A percentile compares a stretch with the other conserved stretches of the same genome.
Conservation (phyloP, 2,797 vertebrate species). For the Macropodus opercularis region DNA sequence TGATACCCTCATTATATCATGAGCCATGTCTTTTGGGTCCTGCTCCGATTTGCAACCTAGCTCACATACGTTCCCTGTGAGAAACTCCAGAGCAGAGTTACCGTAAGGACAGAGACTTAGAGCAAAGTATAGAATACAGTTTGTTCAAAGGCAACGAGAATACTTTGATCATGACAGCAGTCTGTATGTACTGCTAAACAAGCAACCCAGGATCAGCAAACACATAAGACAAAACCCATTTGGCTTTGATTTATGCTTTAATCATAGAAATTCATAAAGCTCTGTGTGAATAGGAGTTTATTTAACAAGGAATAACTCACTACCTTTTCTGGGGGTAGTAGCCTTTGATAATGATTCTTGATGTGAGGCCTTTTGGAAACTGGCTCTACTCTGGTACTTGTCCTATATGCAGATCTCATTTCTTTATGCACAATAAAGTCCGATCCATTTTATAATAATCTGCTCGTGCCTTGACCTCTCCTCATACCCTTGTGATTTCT, state of each 20-base stretch:
- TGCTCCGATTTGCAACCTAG: slow-evolving; percentile 2
- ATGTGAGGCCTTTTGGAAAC: slow-evolving; percentile 25
- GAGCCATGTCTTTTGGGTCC: slow-evolving; percentile 35
- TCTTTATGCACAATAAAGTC: slow-evolving; percentile 32
- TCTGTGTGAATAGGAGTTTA: slow-evolving; percentile 26
- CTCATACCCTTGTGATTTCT: slow-evolving; percentile 6
- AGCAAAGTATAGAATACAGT: slow-evolving; percentile 2
- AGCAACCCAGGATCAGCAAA: too few relatives aligned
- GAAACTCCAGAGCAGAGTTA: slow-evolving; percentile 10
- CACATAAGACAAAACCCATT: slow-evolving; percentile 2
- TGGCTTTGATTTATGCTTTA: slow-evolving; percentile 34
- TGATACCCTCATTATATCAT: slow-evolving; percentile 6
- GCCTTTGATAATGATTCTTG: slow-evolving; percentile 30
- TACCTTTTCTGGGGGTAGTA: slow-evolving; percentile 9
- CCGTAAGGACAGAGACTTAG: slow-evolving; percentile 2
- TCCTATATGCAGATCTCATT: slow-evolving; percentile 23
- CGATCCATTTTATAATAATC: slow-evolving; percentile 21
- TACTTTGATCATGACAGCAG: slow-evolving; percentile 39
- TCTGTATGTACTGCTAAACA: slow-evolving; percentile 19
- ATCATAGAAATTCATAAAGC: slow-evolving; percentile 34
- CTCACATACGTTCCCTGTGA: slow-evolving; percentile 3
- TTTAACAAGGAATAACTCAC: slow-evolving; percentile 25
- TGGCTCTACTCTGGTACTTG: slow-evolving; percentile 22
- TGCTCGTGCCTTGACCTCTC: slow-evolving; percentile 18
- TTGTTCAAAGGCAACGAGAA: slow-evolving; percentile 27